Base-by-base conservation (phyloP, 2,888 invertebrate genomes). In the Cyrtodaria siliqua region DNA sequence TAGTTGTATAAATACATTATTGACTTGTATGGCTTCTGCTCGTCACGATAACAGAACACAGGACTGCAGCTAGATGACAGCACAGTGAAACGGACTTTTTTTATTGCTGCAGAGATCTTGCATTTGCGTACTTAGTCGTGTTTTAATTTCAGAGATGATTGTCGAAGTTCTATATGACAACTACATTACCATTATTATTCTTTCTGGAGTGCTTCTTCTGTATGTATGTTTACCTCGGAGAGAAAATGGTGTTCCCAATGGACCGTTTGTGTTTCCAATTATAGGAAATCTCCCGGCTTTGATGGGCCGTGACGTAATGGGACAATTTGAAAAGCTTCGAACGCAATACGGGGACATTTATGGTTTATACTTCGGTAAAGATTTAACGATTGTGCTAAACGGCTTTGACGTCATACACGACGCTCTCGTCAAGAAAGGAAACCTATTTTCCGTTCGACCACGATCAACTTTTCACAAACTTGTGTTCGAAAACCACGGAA, bases 351-450 rank as follows among this genome's bases (percentile, higher is more conserved):
- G 80, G 0, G 76, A 80, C 23, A 53, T 80, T 14, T 80, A 71
- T 29, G 68, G 76, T 16, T n/a, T 80, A 9, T 80, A 74, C 47
- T 63, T 80, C 12, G 80, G 80, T 14, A 50, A 63, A 26, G 73
- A 77, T 16, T 61, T 77, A 16, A 70, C 74, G 0, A 73, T 80
- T 1, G 56, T 73, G 6, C 23, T 80, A 0, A 74, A 73, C 64
- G 80, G 80, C 8, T 77, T 68, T 57, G 80, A 80, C 44, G 73
- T 64, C 40, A 74, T 80, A 12, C 67, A 73, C 14, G 80, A 77
- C n/a, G 76, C 80, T 1, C 47, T 80, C 2, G 63, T 80, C 0
- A 80, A 73, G 59, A 73, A 61, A 18, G 76, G 76, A 12, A 62
- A 66, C 16, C 16, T 60, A 23, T 80, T 80, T 47, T 70, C 72